Conservation (phyloP, 2,113 vertebrate genomes). For the Cranoglanis bouderius region DNA sequence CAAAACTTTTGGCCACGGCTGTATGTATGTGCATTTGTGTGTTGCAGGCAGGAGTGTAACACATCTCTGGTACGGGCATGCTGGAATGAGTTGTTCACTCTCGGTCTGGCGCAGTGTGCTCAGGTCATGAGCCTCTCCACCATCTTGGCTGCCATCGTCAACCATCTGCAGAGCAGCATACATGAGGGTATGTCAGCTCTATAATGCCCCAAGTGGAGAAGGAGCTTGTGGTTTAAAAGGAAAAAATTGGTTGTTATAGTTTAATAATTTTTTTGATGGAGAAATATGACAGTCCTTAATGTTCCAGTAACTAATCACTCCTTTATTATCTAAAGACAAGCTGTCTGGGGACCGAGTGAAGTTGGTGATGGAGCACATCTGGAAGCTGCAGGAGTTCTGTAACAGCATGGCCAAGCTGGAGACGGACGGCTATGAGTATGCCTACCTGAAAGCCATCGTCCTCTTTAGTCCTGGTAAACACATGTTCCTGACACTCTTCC, state of each 20-base stretch:
- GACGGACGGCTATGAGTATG: slow-evolving; percentile 95
- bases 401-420: slow-evolving; percentile 96
- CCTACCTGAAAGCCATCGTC: slow-evolving; percentile 97
- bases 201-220: too few relatives aligned
- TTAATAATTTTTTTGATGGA: background rate
- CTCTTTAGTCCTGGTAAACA: slow-evolving; percentile 95
- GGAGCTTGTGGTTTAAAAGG: background rate
- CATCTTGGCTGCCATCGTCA: slow-evolving; percentile 94
- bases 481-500: background rate
- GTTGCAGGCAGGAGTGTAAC: slow-evolving; percentile 89
- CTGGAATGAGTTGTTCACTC: slow-evolving; percentile 98
- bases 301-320: background rate
- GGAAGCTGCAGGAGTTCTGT: slow-evolving; percentile 99
- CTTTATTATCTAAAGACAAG: slow-evolving; percentile 80
- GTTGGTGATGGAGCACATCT: slow-evolving; percentile 98
- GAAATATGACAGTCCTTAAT: background rate
- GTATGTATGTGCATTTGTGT: slow-evolving; percentile 21
- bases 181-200: slow-evolving; percentile 84
- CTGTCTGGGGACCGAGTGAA: slow-evolving; percentile 92
- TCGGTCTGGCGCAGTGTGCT: slow-evolving; percentile 93
- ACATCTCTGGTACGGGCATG: slow-evolving; percentile 93
- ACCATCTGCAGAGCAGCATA: slow-evolving; percentile 94
- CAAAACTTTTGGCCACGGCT: too few relatives aligned
- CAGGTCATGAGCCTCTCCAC: slow-evolving; percentile 98
- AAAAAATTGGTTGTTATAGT: background rate